Conservation (phyloP, 2,888 invertebrate genomes). For the Hypsopygia costalis region DNA sequence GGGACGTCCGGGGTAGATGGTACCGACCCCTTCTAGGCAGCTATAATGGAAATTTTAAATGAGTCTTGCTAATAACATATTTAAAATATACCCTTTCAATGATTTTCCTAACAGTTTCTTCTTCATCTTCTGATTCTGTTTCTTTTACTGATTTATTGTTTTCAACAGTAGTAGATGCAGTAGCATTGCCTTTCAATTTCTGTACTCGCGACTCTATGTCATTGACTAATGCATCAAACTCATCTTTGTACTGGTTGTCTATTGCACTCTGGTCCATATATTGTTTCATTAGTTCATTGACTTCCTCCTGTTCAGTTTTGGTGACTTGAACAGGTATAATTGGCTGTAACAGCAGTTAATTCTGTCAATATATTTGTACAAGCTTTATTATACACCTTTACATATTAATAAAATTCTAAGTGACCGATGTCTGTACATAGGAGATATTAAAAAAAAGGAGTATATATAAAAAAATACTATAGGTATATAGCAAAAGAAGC, state of each 20-base stretch:
- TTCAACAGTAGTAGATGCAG: constrained; percentile 12
- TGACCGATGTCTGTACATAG: no score
- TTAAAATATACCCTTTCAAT: constrained; percentile 51
- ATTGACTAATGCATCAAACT: constrained; percentile 55
- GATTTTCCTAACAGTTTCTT: constrained; percentile 49
- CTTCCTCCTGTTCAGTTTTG: constrained; percentile 85
- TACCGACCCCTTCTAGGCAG: no score
- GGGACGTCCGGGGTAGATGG: no score
- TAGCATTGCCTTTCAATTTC: constrained; percentile 38
- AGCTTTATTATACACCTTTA: not conserved
- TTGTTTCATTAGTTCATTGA: constrained; percentile 84
- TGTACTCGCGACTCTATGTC: constrained; percentile 54
- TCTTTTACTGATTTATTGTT: constrained; percentile 11
- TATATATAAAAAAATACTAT: no score
- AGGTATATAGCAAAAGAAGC: no score
- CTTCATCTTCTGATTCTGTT: constrained; percentile 54
- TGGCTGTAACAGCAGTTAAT: constrained; percentile 45
- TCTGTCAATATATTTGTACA: not conserved
- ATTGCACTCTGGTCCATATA: constrained; percentile 75
- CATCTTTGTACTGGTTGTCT: constrained; percentile 58
- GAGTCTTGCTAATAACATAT: no score
- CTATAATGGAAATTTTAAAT: no score
- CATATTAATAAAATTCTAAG: no score
- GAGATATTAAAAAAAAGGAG: no score
- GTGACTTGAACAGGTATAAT: constrained; percentile 72